Evolutionary conservation across 2,797 vertebrate genomes (phyloP).

Genomic region (Dryobates pubescens): DNA sequence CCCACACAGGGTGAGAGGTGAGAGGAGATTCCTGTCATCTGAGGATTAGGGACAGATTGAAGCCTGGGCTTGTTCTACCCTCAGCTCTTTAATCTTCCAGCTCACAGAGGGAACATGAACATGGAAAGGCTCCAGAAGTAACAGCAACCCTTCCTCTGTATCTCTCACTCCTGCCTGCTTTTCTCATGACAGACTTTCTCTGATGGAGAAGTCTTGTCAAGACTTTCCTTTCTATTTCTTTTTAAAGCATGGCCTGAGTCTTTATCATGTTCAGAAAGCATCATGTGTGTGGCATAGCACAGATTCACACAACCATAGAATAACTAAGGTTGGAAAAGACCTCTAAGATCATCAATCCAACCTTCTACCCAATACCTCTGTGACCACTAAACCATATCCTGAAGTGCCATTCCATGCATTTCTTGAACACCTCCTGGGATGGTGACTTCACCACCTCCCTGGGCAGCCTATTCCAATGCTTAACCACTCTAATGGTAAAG

Average conservation of each 20-base stretch:
- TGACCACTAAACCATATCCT: no score
- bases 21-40: no score
- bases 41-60: neutral
- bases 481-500: no score
- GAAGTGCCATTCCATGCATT: no score
- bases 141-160: neutral
- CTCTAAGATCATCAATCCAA: no score
- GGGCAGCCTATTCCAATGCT: no score
- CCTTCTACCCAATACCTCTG: no score
- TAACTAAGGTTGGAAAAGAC: no score
- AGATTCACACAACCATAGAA: no score
- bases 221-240: neutral
- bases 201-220: neutral
- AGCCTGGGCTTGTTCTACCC: neutral
- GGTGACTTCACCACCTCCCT: no score
- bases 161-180: neutral
- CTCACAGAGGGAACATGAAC: neutral
- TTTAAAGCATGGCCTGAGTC: neutral
- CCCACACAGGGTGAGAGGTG: fast-evolving
- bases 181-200: neutral
- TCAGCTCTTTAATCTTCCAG: neutral
- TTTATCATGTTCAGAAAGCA: neutral
- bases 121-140: neutral
- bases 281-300: fast-evolving
- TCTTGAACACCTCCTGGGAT: no score